Evolutionary conservation across 2,797 vertebrate genomes (phyloP).

Genomic region (Sebastes matsubarae): DNA sequence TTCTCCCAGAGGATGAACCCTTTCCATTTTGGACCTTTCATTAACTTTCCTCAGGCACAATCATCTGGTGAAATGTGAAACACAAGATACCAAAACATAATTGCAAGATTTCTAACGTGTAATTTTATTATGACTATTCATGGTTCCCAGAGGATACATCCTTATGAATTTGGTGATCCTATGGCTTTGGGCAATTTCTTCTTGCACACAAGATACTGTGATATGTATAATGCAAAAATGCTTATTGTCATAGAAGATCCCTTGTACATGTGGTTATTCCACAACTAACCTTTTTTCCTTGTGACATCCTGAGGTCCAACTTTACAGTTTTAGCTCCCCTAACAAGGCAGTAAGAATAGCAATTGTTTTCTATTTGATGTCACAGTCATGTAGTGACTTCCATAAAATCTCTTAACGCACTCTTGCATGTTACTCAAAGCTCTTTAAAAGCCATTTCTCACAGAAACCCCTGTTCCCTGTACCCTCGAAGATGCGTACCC

Average conservation of each 20-base stretch:
- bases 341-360: neutral
- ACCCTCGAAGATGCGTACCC: constrained; percentile 25
- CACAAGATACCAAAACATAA: neutral
- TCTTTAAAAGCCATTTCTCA: constrained; percentile 29
- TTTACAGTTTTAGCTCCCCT: neutral
- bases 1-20: neutral
- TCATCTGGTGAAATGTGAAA: neutral
- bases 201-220: neutral
- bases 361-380: neutral
- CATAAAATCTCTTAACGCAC: neutral
- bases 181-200: neutral
- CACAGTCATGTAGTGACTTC: neutral
- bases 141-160: neutral
- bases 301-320: neutral
- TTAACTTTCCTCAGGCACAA: neutral
- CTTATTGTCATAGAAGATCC: neutral
- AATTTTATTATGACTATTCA: neutral
- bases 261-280: neutral
- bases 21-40: neutral
- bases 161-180: no score
- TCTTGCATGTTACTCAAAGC: constrained; percentile 17
- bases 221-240: neutral
- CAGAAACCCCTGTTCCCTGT: neutral
- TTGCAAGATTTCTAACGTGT: neutral
- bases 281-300: neutral